Conservation (phyloP, 2,113 vertebrate genomes). For the Aspiorhynchus laticeps region DNA sequence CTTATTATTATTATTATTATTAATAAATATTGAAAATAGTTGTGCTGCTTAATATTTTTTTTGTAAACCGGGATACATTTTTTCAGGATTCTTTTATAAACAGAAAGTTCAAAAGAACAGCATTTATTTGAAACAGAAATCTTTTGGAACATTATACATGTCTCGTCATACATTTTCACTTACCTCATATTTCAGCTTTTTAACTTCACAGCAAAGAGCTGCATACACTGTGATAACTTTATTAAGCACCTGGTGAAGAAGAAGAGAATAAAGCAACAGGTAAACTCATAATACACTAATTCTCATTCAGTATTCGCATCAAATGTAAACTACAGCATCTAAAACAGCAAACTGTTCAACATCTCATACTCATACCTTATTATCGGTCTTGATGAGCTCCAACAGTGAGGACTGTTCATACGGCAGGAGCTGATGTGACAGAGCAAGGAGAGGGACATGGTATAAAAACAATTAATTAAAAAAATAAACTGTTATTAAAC, state of each 20-base stretch:
- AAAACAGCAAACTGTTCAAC: background rate
- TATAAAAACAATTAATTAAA: background rate
- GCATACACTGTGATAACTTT: slow-evolving; percentile 99
- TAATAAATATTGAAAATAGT: background rate
- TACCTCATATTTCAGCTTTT: slow-evolving; percentile 97
- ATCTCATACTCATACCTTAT: slow-evolving; percentile 81
- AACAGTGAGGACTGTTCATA: slow-evolving; percentile 93
- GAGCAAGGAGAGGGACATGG: slow-evolving; percentile 12
- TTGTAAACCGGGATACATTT: background rate
- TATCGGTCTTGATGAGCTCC: slow-evolving; percentile 98
- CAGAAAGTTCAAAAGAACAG: too few species aligned
- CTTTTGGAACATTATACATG: background rate
- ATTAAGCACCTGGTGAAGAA: slow-evolving; percentile 85
- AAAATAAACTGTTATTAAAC: background rate
- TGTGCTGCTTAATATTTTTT: background rate
- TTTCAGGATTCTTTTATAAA: background rate
- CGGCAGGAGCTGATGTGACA: slow-evolving; percentile 84
- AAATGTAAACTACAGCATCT: background rate
- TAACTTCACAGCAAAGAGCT: slow-evolving; percentile 97
- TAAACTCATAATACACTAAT: background rate
- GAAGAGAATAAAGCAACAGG: slow-evolving; percentile 1
- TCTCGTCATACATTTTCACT: background rate
- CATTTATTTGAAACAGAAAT: background rate
- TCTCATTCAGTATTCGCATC: background rate
- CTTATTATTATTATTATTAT: background rate